Base-by-base conservation (phyloP, 2,888 invertebrate species). In the Torymus auratus region DNA sequence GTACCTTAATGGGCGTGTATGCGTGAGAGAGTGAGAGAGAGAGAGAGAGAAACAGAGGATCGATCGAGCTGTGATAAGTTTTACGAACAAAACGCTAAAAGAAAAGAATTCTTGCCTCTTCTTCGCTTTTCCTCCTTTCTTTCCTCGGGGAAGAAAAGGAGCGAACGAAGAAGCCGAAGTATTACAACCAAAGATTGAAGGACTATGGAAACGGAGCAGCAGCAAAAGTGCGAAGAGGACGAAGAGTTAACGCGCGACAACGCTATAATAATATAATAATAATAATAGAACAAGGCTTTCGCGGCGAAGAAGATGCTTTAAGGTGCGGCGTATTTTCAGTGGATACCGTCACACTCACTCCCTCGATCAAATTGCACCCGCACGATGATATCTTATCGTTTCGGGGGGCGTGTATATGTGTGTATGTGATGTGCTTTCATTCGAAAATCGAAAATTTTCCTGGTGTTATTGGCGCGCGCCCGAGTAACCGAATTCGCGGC, bases 31-130 rank as follows among this genome's bases (percentile, higher is more conserved):
- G 28, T 10, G 13, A 61, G 10, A 23, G 23, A 20, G 28, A 52
- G 3, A 55, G 7, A 5, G 41, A 5, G 7, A 41, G 41, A 41
- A 0, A 41, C 0, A 65, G 13, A 71, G 61, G 28, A 76, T 79
- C 41, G 52, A 82, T 82, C 60, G 76, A 82, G 65, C 82, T 82
- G 82, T 82, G 82, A 82, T 82, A 82, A 79, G 74, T 81, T 70
- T 69, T 75, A 41, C 55, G 71, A 74, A 65, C 67, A 60, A 78
- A 70, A 78, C 28, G 41, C 41, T 41, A 41, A 41, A 62, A 50
- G 55, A 69, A n/a, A 68, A 52, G 61, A 80, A 64, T 76, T 79
- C 79, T 82, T 82, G 72, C 76, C 82, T 76, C 76, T 79, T 78
- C 72, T 64, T 64, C 62, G 58, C n/a, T 65, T 60, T 64, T 50